Evolutionary conservation across 2,113 vertebrate species (phyloP), one percentile per base, ranked within the genome.

Genomic region (Rattus rattus): DNA sequence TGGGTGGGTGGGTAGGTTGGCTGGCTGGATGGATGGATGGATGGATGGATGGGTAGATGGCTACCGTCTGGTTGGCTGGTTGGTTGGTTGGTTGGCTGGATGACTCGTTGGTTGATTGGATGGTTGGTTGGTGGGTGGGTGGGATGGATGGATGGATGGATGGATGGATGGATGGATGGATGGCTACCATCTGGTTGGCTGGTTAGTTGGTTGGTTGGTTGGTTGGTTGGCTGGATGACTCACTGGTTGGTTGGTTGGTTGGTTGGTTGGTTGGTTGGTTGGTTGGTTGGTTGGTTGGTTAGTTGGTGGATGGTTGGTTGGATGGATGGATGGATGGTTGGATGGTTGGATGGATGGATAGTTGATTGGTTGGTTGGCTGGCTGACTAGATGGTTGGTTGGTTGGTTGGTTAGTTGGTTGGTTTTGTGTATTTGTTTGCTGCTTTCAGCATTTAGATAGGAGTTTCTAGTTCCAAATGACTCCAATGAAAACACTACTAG

Each of bases 231-330:
- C 1, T 69, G 28, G 67, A 4, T 69, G 36, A 2, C 19, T 0
- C n/a, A n/a, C n/a, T n/a, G n/a, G n/a, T n/a, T 72, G 33, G 33
- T 10, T 30, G 28, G 2, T 11, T 30, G 33, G 1, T 14, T 36
- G 16, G 17, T 7, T 73, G 36, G 36, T 1, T 73, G 17, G 72
- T 8, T 73, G 7, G 72, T 17, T 72, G 70, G 70, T 16, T 73
- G 76, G 73, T 16, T 19, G 49, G 39, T 43, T 43, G 43, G 43
- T 43, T 43, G 43, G 43, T 43, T 43, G 43, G 43, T 43, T 43
- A 3, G 43, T 0, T 30, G 5, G 36, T 13, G n/a, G 72, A 0
- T 47, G 22, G 43, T 0, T 49, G 43, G 12, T 0, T 49, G 75
- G 43, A 2, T 49, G 22, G 22, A 1, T 43, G 72, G 70, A 9